Base-by-base conservation (phyloP, 2,888 invertebrate genomes). In the Ormyrus nitidulus region DNA sequence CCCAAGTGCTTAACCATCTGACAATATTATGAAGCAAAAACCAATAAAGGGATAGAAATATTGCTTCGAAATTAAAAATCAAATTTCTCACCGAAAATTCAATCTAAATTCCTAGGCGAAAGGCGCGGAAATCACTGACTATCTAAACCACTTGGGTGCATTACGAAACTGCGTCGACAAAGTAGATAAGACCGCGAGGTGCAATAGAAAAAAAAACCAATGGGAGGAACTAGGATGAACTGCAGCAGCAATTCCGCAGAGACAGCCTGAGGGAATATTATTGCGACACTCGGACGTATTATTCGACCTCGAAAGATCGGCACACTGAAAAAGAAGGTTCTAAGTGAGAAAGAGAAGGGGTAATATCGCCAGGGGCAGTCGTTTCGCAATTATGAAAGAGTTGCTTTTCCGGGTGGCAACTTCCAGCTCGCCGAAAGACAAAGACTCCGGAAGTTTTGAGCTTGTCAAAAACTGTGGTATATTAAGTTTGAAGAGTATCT, bases 381-480 rank as follows among this genome's bases (percentile, higher is more conserved):
- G 77, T 83, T 82, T 81, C 75, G 83, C 78, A 84, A 86, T 86
- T 85, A 83, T 83, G 81, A 85, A 84, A 84, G 84, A 62, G 58
- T 70, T 59, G 51, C 68, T 19, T 13, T 53, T 49, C 51, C n/a
- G 49, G 34, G 46, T 51, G 34, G 51, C 44, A 0, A 46, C 61
- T 61, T 66, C 51, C 58, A 65, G 10, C 59, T 48, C 11, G 8
- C 2, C 19, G 58, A 69, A 68, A 66, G 13, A 72, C 68, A 72
- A 11, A 53, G 49, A 54, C 59, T 61, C 5, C 44, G 61, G 58
- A 58, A 56, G 65, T 74, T 70, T 58, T 44, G 65, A 49, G 54
- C 54, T 48, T 66, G 68, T 68, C 80, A 58, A 77, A 80, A 77
- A 77, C 69, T 51, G 58, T 10, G 53, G 69, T 76, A 72, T 77